Conservation (phyloP, 1,140 invertebrate genomes). For the Apolygus lucorum region DNA sequence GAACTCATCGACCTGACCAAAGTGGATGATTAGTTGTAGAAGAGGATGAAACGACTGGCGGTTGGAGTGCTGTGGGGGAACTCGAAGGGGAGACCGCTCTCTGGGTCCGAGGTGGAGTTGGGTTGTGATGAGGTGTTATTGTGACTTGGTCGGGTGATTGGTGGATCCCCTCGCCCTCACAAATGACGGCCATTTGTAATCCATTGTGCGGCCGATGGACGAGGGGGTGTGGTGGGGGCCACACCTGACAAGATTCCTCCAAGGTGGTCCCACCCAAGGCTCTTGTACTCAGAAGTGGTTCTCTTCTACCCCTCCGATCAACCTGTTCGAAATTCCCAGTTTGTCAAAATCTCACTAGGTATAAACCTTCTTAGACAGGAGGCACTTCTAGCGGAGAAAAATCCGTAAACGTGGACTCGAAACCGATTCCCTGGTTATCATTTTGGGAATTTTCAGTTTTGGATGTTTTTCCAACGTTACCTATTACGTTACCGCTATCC, state of each 20-base stretch:
- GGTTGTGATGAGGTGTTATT: constrained; percentile 13
- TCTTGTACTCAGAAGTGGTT: too few species aligned
- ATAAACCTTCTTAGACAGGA: too few species aligned
- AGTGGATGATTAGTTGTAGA: background rate
- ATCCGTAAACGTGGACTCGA: too few species aligned
- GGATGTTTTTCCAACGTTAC: too few species aligned
- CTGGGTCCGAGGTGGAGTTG: background rate
- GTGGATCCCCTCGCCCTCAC: constrained; percentile 12
- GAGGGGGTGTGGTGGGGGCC: background rate
- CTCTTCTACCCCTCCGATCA: too few species aligned
- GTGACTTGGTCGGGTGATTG: constrained; percentile 10
- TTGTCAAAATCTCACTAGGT: too few species aligned
- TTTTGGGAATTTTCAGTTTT: too few species aligned
- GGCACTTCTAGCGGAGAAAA: too few species aligned
- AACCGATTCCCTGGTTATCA: too few species aligned
- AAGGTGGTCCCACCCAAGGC: constrained; percentile 8
- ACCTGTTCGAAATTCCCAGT: too few species aligned
- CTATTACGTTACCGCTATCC: too few species aligned
- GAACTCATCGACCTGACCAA: too few species aligned
- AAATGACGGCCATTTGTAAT: constrained; percentile 16
- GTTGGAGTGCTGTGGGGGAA: background rate
- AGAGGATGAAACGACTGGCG: background rate
- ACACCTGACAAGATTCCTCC: constrained; percentile 10
- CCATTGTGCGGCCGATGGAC: background rate
- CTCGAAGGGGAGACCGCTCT: background rate